Evolutionary conservation across 2,888 invertebrate genomes (phyloP).

Genomic region (Trachelus troglodyta): DNA sequence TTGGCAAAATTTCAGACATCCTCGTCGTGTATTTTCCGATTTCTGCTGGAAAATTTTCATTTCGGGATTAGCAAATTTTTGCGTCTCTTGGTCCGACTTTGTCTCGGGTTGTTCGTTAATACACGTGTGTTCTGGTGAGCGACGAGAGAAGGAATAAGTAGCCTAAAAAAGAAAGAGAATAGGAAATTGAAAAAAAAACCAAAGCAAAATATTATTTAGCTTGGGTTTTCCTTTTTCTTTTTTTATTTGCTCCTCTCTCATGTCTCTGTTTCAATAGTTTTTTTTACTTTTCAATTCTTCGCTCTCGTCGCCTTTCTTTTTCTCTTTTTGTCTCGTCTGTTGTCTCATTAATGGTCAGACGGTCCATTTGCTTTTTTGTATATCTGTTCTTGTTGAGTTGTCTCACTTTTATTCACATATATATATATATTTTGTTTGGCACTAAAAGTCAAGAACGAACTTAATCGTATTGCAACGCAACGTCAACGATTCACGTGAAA

Average conservation of each 20-base stretch:
- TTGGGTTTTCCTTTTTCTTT: too few relatives aligned
- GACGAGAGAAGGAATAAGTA: neutral
- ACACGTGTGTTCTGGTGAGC: neutral
- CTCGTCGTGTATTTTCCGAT: too few relatives aligned
- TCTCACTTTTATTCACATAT: neutral
- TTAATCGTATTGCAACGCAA: too few relatives aligned
- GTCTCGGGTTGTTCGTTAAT: neutral
- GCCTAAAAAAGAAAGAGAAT: neutral
- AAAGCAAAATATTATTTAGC: neutral
- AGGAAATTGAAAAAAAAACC: neutral
- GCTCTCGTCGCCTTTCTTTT: neutral
- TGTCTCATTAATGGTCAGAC: neutral
- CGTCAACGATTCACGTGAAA: too few relatives aligned
- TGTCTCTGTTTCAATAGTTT: too few relatives aligned
- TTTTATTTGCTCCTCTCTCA: too few relatives aligned
- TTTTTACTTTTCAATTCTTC: neutral
- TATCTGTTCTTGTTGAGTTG: too few relatives aligned
- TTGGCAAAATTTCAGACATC: neutral
- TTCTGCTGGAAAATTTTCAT: too few relatives aligned
- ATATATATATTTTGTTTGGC: conserved; percentile 1
- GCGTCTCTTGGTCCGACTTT: too few relatives aligned
- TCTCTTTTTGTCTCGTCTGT: neutral
- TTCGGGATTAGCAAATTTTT: too few relatives aligned
- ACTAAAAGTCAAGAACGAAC: neutral
- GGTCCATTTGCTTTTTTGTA: too few relatives aligned